Evolutionary conservation across 2,888 invertebrate genomes (phyloP), one percentile per base, ranked within the genome.

Genomic region (Drosophila kambysellisi): DNA sequence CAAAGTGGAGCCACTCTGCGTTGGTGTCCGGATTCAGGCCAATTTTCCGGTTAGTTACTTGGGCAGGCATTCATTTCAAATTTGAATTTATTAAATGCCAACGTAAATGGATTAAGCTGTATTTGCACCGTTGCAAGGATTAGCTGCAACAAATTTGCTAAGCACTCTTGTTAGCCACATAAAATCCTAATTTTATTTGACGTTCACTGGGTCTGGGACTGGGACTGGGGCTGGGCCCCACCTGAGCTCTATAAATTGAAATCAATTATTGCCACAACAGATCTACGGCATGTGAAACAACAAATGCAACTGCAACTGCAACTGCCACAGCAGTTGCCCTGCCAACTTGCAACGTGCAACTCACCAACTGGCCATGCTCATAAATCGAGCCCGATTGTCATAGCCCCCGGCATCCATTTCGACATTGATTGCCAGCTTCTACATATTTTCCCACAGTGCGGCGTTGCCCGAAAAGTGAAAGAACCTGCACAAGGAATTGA

Each of bases 371-470:
- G 82, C 63, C 70, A 61, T 58, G 80, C 81, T 76, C 89, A 87
- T 87, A 87, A 87, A 87, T 87, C 81, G 87, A 79, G 81, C 71
- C 83, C 76, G 76, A 76, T 87, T 87, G 87, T 84, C 84, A 89
- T 74, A 70, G 87, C 86, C 86, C 51, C 69, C 74, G 83, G 86
- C 86, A 64, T 61, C 65, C 46, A 79, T 87, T 84, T 89, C 81
- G 89, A 87, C 86, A 87, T 87, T 87, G 89, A 87, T 87, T 87
- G 86, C 89, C 87, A 87, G 86, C 87, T 87, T 87, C 86, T 81
- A 89, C 88, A 89, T 84, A 89, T 87, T 87, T 87, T 87, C 86
- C 86, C 86, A 87, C 86, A 87, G 79, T 83, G 77, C 79, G 81
- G 70, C 70, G 63, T 39, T 51, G 82, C 56, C 77, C 76, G 58